phyloP scores from a whole-genome alignment of 2,888 invertebrate species.

The Antheraea yamamai region DNA sequence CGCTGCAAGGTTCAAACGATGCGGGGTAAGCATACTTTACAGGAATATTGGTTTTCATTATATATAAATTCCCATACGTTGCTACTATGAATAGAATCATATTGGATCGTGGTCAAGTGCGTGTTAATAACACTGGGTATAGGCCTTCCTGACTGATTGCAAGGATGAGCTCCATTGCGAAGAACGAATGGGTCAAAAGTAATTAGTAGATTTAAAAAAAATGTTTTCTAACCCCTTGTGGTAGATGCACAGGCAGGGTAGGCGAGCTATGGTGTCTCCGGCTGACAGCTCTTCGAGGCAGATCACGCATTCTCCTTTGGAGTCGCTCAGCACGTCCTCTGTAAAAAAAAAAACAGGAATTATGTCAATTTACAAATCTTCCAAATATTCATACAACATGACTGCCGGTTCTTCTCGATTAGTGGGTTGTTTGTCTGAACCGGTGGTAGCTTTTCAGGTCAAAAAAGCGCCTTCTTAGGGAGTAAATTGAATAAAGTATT shows the following conservation, averaged over 20 bases:
- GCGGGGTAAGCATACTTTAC: not conserved
- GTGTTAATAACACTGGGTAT: too few relatives aligned
- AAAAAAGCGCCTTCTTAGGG: too few relatives aligned
- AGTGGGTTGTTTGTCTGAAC: too few relatives aligned
- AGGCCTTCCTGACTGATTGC: too few relatives aligned
- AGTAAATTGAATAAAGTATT: too few relatives aligned
- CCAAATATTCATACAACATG: not conserved
- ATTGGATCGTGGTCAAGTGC: too few relatives aligned
- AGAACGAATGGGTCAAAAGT: not conserved
- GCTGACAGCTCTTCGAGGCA: constrained; percentile 98
- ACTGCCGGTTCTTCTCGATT: too few relatives aligned
- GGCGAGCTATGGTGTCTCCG: constrained; percentile 98
- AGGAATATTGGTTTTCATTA: not conserved
- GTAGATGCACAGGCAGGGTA: constrained; percentile 99
- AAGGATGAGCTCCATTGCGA: too few relatives aligned
- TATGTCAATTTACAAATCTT: not conserved
- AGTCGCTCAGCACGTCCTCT: constrained; percentile 98
- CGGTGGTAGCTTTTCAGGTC: too few relatives aligned
- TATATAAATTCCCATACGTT: not conserved
- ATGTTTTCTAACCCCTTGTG: constrained; percentile 91
- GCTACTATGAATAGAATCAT: not conserved
- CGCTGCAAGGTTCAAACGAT: not conserved
- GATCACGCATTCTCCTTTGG: constrained; percentile 99
- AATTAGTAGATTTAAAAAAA: not conserved
- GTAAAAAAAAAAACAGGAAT: constrained; percentile 62